Base-by-base conservation (phyloP, 2,113 vertebrate species). In the Trochalopteron elliotii region DNA sequence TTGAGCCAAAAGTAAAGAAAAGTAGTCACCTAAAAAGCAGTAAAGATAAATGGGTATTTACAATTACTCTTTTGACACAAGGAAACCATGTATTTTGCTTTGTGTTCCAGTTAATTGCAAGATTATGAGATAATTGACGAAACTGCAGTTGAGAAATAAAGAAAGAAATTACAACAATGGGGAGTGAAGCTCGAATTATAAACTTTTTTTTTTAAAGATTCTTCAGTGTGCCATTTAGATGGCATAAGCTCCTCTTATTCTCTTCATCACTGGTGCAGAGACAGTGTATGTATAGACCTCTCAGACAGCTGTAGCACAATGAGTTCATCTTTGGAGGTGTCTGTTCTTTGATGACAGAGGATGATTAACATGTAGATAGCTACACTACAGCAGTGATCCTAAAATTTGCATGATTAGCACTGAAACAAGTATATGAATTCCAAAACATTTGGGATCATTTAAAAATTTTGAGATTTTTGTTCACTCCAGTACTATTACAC, bases 191-290 rank as follows among this genome's bases (percentile, higher is more conserved):
- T 44, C 44, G n/a, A 63, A 19, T 40, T 21, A 44, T 19, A 16
- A 45, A 3, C 2, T 7, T 31, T 18, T 50, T 39, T 11, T 7
- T 7, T 15, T 3, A 7, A 2, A 27, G 2, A 14, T 45, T 56
- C 6, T 57, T 61, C 37, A 57, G 5, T 24, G 12, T 57, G 4
- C 3, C 16, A 55, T 53, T 52, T 64, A 68, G 61, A 11, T 16
- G 5, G 8, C 33, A 22, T n/a, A 53, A 71, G 1, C 2, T 72
- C 5, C 22, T 52, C 19, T 76, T 47, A 4, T 23, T 39, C 30
- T 50, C 25, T 57, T 28, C 30, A 28, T 33, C 7, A 23, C 4
- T n/a, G 56, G 2, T 27, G 15, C 10, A n/a, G 12, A 63, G 5
- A 19, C 9, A 42, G 14, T 21, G 37, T n/a, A 53, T 9, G 4